Conservation (phyloP, 2,797 vertebrate species). For the Diglossa cyanea region DNA sequence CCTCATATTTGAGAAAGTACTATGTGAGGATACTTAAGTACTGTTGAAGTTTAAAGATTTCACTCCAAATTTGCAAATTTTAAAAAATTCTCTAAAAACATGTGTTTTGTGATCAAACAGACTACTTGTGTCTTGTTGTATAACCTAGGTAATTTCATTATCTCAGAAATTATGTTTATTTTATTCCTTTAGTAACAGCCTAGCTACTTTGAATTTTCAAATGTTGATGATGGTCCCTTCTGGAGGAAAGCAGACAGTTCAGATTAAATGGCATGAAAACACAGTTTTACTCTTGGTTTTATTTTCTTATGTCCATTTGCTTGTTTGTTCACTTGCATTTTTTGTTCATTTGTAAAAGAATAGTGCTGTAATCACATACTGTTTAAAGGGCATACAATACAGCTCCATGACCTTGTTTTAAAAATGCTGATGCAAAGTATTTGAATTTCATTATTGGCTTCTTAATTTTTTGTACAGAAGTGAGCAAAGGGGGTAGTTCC, state of each 20-base stretch:
- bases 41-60: background rate
- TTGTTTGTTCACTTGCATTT: background rate
- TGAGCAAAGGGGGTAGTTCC: background rate
- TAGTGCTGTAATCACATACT: rapidly evolving
- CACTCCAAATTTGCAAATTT: background rate
- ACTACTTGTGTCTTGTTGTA: background rate
- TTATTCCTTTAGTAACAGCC: background rate
- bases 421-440: background rate
- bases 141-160: background rate
- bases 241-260: background rate
- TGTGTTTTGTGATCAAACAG: background rate
- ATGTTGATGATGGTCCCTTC: background rate
- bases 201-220: background rate
- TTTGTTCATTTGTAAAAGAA: background rate
- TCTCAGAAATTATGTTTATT: background rate
- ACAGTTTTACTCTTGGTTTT: background rate
- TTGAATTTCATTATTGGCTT: background rate
- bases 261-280: background rate
- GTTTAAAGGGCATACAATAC: background rate
- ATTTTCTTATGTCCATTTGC: background rate
- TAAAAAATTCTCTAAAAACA: background rate
- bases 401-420: background rate
- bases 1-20: background rate
- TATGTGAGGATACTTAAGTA: background rate
- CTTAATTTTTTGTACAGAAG: background rate